Base-by-base conservation (phyloP, 2,113 vertebrate species). In the Planiliza haematocheilus region DNA sequence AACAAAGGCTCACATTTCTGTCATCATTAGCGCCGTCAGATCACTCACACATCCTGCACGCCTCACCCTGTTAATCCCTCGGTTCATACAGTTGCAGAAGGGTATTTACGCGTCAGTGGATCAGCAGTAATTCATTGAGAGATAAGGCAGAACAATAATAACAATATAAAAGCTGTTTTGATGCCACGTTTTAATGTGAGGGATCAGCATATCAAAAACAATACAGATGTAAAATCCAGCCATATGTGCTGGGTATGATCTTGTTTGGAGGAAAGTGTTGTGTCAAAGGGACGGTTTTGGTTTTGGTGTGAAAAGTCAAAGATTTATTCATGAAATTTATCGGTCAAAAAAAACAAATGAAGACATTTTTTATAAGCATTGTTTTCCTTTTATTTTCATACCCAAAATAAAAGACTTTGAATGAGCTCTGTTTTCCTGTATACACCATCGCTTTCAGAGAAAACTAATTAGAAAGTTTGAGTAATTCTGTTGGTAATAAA, bases 141-240 rank as follows among this genome's bases (percentile, higher is more conserved):
- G 74, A 77, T 81, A 58, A 69, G 36, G 52, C 73, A 63, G 24
- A 63, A 70, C 45, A 70, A 79, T 76, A 79, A 87, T 50, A 83
- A 85, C 55, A 83, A 86, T 77, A 85, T 57, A 42, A 78, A 45
- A 72, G 62, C 52, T 86, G 88, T 87, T 90, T 89, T 91, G 80
- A 82, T 53, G 49, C 12, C 36, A 43, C 49, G 67, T 76, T 82
- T 77, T 77, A 72, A 82, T 59, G 57, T 77, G 24, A 7, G 7
- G 62, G 85, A 76, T 76, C 73, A 84, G 1, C 49, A 30, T 10
- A 34, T 50, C 45, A 72, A 73, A 66, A 90, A 88, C 77, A 87
- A 83, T 84, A 64, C 55, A 68, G 57, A 74, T 62, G 58, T 57
- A 12, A 61, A 77, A 68, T 34, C 42, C 43, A 13, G 12, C 24